Percentiles rank a stretch among this genome's conserved stretches.
Evolutionary conservation across 2,113 vertebrate species (phyloP).

Genomic region (Pterocles burchelli): DNA sequence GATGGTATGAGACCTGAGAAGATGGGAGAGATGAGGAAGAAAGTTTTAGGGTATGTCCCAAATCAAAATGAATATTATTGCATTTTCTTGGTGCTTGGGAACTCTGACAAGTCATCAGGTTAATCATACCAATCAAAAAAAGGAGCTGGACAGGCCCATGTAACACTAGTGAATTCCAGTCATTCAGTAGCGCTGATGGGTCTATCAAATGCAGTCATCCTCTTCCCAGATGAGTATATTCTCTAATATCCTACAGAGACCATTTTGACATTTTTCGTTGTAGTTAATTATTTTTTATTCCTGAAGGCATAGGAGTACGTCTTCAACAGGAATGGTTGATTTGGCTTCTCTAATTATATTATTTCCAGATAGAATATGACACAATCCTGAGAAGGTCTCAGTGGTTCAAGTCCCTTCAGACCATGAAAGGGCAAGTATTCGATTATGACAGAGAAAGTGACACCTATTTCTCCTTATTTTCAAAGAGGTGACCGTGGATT

Average conservation of each 20-base stretch:
- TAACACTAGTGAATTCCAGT: background rate
- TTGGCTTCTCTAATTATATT: background rate
- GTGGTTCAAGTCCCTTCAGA: background rate
- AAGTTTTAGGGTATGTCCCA: background rate
- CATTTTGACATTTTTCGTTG: background rate
- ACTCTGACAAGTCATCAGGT: background rate
- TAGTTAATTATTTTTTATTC: background rate
- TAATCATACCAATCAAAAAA: background rate
- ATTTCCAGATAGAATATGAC: background rate
- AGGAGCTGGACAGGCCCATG: background rate
- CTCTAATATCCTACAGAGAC: background rate
- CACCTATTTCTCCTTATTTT: background rate
- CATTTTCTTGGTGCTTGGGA: background rate
- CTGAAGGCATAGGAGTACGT: background rate
- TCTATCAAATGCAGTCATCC: background rate
- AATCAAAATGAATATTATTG: background rate
- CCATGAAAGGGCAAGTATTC: background rate
- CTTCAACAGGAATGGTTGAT: background rate
- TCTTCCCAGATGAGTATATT: background rate
- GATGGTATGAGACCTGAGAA: background rate
- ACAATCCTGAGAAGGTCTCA: background rate
- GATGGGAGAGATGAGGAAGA: background rate
- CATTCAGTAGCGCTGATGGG: background rate
- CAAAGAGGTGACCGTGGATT: background rate
- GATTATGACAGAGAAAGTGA: background rate